phyloP scores from a whole-genome alignment of 2,888 invertebrate species.

The Spicauda simplicius region DNA sequence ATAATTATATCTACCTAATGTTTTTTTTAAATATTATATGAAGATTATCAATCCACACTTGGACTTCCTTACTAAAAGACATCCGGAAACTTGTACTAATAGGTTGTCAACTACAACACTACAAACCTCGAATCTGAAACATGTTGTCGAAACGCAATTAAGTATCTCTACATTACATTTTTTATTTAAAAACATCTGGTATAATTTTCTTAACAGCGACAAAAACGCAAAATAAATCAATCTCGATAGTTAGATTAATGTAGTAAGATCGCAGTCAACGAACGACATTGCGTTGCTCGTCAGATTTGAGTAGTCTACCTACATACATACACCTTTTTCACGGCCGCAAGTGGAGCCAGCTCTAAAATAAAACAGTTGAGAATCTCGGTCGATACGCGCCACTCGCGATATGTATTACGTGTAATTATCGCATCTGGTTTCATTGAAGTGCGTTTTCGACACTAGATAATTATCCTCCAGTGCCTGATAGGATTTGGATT shows the following conservation, averaged over 20 bases:
- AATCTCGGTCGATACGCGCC: conserved; percentile 69
- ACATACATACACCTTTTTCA: conserved; percentile 65
- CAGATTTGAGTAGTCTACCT: conserved; percentile 53
- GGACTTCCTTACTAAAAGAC: too few relatives aligned
- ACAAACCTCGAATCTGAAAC: too few relatives aligned
- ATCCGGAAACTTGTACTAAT: too few relatives aligned
- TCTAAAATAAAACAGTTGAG: conserved; percentile 82
- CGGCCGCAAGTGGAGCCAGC: conserved; percentile 70
- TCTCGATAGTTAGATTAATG: conserved; percentile 42
- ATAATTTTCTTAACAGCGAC: too few relatives aligned
- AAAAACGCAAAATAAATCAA: not conserved
- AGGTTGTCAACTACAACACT: too few relatives aligned
- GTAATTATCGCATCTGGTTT: conserved; percentile 52
- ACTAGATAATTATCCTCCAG: conserved; percentile 14
- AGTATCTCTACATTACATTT: too few relatives aligned
- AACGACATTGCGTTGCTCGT: conserved; percentile 69
- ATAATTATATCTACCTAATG: too few relatives aligned
- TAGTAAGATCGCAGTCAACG: conserved; percentile 58
- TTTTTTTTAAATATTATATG: too few relatives aligned
- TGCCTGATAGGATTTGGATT: not conserved
- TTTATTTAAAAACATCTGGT: too few relatives aligned
- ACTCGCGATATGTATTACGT: conserved; percentile 57
- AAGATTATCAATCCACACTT: too few relatives aligned
- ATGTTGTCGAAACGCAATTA: too few relatives aligned
- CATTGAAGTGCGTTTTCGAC: conserved; percentile 27